Evolutionary conservation across 2,113 vertebrate species (phyloP), one percentile per base, ranked within the genome.

Genomic region (Podarcis cretensis): DNA sequence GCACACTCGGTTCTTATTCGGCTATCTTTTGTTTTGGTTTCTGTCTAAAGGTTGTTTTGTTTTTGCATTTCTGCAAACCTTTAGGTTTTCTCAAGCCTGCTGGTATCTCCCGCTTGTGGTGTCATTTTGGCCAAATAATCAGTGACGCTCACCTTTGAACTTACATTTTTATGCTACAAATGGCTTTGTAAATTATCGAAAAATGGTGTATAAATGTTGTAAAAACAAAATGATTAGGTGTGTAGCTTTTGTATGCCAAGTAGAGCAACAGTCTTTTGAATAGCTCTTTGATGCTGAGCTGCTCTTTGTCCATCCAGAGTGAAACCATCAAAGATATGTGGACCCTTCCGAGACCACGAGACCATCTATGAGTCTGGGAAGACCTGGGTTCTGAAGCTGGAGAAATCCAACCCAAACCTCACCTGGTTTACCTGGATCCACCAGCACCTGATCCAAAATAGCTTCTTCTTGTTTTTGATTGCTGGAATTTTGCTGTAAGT

Each of bases 331-430:
- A 6, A 71, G 3, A 93, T 40, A 0, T 99, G 99, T 0, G 99
- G 99, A 1, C 98, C 99, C 0, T 99, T 99, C 94, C 98, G 94
- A 1, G 95, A 86, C 0, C 95, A 98, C 75, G 85, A 92, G 63
- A 98, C 96, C 8, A 99, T 99, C 97, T 97, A 98, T 1, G 81
- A 97, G 85, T 97, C 98, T 0, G 98, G 97, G 81, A 98, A 98
- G 40, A 89, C 2, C 0, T 99, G 98, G 98, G 86, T 98, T 73
- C 54, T 90, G 1, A 35, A 92, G 21, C 95, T 99, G 95, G 97
- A 98, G 91, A 14, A 74, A 5, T 89, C 91, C 0, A 97, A 97
- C 85, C 96, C 96, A 0, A 89, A 95, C 2, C 78, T 98, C 40
- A 81, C 92, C 16, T 96, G 98, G 98, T 90, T 99, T 20, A 48